Evolutionary conservation across 2,113 vertebrate species (phyloP).

Genomic region (Rhinoptilus africanus): DNA sequence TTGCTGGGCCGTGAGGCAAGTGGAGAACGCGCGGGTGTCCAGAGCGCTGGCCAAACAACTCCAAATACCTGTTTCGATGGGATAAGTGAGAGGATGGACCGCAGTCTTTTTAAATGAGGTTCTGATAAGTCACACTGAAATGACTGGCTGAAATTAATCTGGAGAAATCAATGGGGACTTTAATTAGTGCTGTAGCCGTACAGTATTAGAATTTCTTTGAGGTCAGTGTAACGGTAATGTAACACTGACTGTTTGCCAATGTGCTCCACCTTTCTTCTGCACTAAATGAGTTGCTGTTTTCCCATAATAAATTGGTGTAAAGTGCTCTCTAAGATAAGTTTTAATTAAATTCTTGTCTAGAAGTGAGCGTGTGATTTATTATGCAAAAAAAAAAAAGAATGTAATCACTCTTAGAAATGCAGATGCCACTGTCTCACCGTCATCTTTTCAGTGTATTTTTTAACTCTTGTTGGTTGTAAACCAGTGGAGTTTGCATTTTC

Average conservation of each 20-base stretch:
- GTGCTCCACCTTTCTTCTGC: constrained; percentile 50
- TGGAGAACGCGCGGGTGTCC: neutral
- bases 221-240: constrained; percentile 51
- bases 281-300: constrained; percentile 66
- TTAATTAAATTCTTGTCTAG: constrained; percentile 62
- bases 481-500: neutral
- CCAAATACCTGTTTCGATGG: neutral
- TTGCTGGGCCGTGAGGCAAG: neutral
- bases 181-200: constrained; percentile 68
- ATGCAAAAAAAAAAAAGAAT: constrained; percentile 2
- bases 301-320: constrained; percentile 59
- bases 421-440: neutral
- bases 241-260: constrained; percentile 62
- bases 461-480: neutral
- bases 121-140: constrained; percentile 54
- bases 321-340: constrained; percentile 65
- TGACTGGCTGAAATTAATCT: constrained; percentile 71
- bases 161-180: constrained; percentile 75
- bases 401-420: constrained; percentile 25
- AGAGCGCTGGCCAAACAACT: neutral
- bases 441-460: neutral
- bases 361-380: neutral
- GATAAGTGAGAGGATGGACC: constrained; percentile 17
- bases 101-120: constrained; percentile 61
- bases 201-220: constrained; percentile 60